phyloP scores from a whole-genome alignment of 2,113 vertebrate genomes.

The Perca schrenkii region DNA sequence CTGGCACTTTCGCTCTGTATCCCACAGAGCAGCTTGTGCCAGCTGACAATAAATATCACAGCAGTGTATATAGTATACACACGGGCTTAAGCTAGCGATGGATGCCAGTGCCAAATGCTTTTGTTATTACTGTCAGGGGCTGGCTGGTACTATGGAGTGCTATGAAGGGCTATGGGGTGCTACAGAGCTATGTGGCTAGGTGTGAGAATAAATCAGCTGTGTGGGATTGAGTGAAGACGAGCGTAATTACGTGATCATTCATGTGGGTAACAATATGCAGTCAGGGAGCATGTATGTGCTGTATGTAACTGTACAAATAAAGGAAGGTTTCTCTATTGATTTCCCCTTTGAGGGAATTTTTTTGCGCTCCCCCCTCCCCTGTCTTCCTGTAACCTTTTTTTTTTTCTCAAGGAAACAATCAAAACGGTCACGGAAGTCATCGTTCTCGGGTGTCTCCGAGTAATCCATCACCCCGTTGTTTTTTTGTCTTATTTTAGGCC shows the following conservation, averaged over 20 bases:
- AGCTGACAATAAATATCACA: slow-evolving; percentile 61
- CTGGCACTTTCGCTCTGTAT: slow-evolving; percentile 24
- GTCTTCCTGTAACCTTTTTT: slow-evolving; percentile 80
- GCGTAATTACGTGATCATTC: slow-evolving; percentile 6
- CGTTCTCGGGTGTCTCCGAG: slow-evolving; percentile 79
- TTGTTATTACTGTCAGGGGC: slow-evolving; percentile 37
- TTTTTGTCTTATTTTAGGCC: slow-evolving; percentile 76
- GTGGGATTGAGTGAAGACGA: slow-evolving; percentile 10
- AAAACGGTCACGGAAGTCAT: slow-evolving; percentile 80
- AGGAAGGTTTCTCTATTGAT: slow-evolving; percentile 38
- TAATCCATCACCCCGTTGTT: slow-evolving; percentile 78
- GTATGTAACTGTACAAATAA: slow-evolving; percentile 1
- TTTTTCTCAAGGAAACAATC: slow-evolving; percentile 82
- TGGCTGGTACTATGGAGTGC: slow-evolving; percentile 23
- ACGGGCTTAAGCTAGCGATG: slow-evolving; percentile 33
- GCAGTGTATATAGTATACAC: slow-evolving; percentile 49
- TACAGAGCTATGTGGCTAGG: slow-evolving; percentile 43
- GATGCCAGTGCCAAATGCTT: slow-evolving; percentile 40
- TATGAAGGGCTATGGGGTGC: slow-evolving; percentile 25
- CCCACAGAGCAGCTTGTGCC: slow-evolving; percentile 41
- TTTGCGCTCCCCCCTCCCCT: slow-evolving; percentile 9
- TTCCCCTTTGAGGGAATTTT: slow-evolving; percentile 19
- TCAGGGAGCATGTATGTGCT: neutral
- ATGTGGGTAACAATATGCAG: slow-evolving; percentile 13
- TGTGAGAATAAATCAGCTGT: slow-evolving; percentile 60